Evolutionary conservation across 2,888 invertebrate genomes (phyloP).

Genomic region (Ochlodes sylvanus): DNA sequence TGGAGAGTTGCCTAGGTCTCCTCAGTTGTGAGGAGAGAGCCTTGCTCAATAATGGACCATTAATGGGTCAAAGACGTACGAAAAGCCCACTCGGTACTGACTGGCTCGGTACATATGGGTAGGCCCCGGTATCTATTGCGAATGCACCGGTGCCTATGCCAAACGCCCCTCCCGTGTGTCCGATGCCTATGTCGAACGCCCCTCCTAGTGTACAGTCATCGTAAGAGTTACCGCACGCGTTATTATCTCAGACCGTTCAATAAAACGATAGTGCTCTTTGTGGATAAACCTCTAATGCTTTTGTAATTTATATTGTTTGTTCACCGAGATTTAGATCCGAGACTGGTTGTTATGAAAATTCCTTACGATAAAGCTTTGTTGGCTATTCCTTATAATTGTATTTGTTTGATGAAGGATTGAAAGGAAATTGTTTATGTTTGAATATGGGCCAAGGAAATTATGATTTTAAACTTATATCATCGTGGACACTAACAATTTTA

Average conservation of each 20-base stretch:
- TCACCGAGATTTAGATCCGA: constrained; percentile 25
- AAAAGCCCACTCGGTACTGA: too few relatives aligned
- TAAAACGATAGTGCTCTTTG: constrained; percentile 46
- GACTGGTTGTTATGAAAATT: constrained; percentile 33
- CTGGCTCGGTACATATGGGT: too few relatives aligned
- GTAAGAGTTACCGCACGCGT: constrained; percentile 1
- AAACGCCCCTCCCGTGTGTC: too few relatives aligned
- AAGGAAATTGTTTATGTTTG: not conserved
- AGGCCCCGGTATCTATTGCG: too few relatives aligned
- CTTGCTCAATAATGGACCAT: too few relatives aligned
- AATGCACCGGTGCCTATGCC: too few relatives aligned
- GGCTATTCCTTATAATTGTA: constrained; percentile 22
- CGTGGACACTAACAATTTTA: too few relatives aligned
- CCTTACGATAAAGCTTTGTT: constrained; percentile 24
- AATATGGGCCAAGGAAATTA: not conserved
- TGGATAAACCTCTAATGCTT: constrained; percentile 42
- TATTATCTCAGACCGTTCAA: constrained; percentile 36
- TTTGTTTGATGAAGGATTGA: constrained; percentile 1
- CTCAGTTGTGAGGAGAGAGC: too few relatives aligned
- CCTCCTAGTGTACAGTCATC: constrained; percentile 2
- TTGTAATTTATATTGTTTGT: constrained; percentile 47
- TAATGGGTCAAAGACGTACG: too few relatives aligned
- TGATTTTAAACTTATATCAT: too few relatives aligned
- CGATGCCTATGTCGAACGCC: too few relatives aligned
- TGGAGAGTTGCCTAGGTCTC: too few relatives aligned